Percentiles rank a stretch among this genome's conserved stretches.
These are phyloP conservation scores for Sebastes jordani DNA, from an alignment of 2,797 vertebrate species.

Conservation along the genomic window DNA sequence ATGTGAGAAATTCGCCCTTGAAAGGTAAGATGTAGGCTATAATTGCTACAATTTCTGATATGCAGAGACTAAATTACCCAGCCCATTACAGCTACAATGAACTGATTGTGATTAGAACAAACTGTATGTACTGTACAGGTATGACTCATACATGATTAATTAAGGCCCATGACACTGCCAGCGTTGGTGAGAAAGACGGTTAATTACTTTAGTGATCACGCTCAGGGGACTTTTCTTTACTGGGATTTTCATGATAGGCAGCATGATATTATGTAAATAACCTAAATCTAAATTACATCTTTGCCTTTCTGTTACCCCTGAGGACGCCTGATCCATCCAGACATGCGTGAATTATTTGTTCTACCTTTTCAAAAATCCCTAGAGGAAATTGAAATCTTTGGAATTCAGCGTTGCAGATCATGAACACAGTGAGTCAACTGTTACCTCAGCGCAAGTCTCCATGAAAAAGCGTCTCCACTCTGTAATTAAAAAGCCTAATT, in stretches of 20 bases:
- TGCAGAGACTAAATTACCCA: not conserved
- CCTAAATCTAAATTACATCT: not conserved
- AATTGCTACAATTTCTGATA: not conserved
- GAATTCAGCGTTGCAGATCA: not conserved
- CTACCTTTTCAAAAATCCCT: not conserved
- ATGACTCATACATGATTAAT: not conserved
- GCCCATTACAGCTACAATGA: not conserved
- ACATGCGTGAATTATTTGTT: not conserved
- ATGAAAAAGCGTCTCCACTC: conserved; percentile 39
- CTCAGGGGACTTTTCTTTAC: not conserved
- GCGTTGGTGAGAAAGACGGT: not conserved
- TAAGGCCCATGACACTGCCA: not conserved
- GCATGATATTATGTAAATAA: not conserved
- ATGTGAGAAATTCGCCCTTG: not conserved
- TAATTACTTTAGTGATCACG: not conserved
- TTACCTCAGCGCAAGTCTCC: conserved; percentile 35
- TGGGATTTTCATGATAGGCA: not conserved
- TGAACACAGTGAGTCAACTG: conserved; percentile 15
- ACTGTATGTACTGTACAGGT: not conserved
- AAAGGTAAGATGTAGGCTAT: not conserved
- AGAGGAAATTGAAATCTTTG: not conserved
- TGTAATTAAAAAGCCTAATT: conserved; percentile 73
- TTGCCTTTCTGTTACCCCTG: too few relatives aligned
- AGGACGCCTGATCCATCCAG: not conserved
- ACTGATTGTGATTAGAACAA: not conserved